Conservation (phyloP, 1,140 invertebrate species). For the Heliconius himera region DNA sequence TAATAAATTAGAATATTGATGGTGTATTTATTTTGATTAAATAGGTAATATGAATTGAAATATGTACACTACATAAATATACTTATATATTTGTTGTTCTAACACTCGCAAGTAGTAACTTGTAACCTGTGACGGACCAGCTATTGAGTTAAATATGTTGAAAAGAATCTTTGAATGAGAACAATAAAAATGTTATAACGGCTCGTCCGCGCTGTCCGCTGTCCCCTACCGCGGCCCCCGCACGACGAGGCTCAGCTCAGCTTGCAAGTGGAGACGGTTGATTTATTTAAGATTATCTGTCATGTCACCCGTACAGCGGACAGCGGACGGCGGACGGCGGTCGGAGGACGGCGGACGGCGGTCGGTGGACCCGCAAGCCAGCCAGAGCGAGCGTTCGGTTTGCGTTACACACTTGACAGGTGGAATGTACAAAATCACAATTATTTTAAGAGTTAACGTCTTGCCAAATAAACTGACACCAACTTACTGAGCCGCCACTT, state of each 20-base stretch:
- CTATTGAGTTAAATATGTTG: not conserved
- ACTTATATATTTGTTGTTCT: too few species aligned
- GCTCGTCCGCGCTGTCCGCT: not conserved
- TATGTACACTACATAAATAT: too few species aligned
- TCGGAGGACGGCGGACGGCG: too few species aligned
- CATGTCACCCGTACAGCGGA: too few species aligned
- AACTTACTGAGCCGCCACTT: not conserved
- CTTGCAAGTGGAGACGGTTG: not conserved
- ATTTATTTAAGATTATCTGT: not conserved
- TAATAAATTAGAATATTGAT: not conserved
- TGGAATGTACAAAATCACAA: constrained; percentile 22
- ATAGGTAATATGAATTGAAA: too few species aligned
- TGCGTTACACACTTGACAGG: constrained; percentile 27
- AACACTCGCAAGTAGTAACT: too few species aligned
- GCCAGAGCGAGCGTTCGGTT: not conserved
- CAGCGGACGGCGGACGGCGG: too few species aligned
- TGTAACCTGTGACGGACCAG: too few species aligned
- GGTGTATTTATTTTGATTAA: too few species aligned
- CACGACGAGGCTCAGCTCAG: not conserved
- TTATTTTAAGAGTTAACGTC: constrained; percentile 29
- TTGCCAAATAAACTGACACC: constrained; percentile 12
- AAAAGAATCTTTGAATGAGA: not conserved
- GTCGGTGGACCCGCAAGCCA: too few species aligned
- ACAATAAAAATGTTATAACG: not conserved
- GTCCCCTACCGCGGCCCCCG: not conserved